phyloP scores from a whole-genome alignment of 2,797 vertebrate species.

The Platalea minor region DNA sequence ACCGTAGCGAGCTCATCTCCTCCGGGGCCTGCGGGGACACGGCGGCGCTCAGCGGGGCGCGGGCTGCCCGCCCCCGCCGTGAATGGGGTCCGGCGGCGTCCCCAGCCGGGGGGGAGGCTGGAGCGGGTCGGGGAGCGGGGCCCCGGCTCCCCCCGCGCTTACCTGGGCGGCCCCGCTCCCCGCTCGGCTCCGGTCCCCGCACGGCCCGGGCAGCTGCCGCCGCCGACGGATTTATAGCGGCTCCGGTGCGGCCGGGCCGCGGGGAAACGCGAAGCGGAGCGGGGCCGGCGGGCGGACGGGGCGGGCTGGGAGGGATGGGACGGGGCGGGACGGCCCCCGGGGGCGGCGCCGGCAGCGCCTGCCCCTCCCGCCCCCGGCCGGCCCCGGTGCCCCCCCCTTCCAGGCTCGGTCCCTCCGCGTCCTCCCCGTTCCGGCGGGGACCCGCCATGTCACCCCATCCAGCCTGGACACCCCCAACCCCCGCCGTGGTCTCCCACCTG shows the following conservation, averaged over 20 bases:
- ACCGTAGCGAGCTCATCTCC: conserved; percentile 72
- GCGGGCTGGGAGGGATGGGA: neutral
- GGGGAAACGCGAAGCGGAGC: neutral
- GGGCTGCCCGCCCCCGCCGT: neutral
- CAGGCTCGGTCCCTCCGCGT: neutral
- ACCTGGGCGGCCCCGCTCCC: neutral
- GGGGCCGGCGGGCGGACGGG: neutral
- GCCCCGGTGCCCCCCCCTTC: neutral
- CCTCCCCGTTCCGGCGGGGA: neutral
- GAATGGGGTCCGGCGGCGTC: no score
- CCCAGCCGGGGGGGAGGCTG: neutral
- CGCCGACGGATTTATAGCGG: neutral
- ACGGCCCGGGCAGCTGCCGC: neutral
- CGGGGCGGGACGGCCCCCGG: neutral
- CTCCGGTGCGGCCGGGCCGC: neutral
- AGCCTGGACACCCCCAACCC: neutral
- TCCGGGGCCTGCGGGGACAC: neutral
- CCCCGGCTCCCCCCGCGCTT: neutral
- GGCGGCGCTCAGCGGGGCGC: neutral
- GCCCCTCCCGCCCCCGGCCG: neutral
- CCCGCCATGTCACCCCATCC: neutral
- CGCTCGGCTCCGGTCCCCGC: neutral
- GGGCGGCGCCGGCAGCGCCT: neutral
- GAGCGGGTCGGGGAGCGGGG: neutral
- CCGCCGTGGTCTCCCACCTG: neutral